Conservation (phyloP, 1,140 invertebrate species). For the Drosophila quadrilineata region DNA sequence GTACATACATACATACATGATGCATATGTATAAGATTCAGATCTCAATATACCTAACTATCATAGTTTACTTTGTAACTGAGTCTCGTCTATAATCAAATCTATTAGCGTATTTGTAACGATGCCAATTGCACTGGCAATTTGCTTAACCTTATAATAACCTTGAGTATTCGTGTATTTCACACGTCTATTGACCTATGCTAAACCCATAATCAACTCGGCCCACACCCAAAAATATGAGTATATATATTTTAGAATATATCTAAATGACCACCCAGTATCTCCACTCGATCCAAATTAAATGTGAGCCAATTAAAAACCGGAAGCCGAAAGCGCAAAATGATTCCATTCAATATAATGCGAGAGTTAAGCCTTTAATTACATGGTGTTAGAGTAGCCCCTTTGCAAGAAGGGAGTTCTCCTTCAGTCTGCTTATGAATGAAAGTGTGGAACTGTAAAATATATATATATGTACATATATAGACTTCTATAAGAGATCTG, state of each 20-base stretch:
- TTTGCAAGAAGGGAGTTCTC: too few relatives aligned
- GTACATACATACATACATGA: too few relatives aligned
- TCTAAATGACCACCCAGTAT: constrained; percentile 56
- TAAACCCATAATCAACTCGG: constrained; percentile 47
- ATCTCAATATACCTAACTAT: too few relatives aligned
- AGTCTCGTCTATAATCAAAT: background rate
- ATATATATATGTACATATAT: background rate
- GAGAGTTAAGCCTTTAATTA: constrained; percentile 75
- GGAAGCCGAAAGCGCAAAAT: constrained; percentile 72
- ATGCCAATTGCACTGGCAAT: background rate
- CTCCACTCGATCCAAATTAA: constrained; percentile 14
- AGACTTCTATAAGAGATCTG: background rate
- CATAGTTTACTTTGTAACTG: background rate
- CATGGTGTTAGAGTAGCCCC: constrained; percentile 9
- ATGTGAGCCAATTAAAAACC: constrained; percentile 63
- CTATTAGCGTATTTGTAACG: background rate
- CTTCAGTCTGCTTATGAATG: too few relatives aligned
- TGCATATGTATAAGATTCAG: too few relatives aligned
- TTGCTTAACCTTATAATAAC: constrained; percentile 12
- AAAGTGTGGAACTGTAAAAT: constrained; percentile 29
- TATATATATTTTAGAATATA: background rate
- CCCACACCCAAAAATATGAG: constrained; percentile 47
- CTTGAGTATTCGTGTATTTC: constrained; percentile 34
- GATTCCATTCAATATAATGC: constrained; percentile 71
- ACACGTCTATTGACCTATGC: constrained; percentile 44